Percentiles rank a stretch among this genome's conserved stretches.
phyloP scores from a whole-genome alignment of 2,797 vertebrate species.

The Siniperca obscura region DNA sequence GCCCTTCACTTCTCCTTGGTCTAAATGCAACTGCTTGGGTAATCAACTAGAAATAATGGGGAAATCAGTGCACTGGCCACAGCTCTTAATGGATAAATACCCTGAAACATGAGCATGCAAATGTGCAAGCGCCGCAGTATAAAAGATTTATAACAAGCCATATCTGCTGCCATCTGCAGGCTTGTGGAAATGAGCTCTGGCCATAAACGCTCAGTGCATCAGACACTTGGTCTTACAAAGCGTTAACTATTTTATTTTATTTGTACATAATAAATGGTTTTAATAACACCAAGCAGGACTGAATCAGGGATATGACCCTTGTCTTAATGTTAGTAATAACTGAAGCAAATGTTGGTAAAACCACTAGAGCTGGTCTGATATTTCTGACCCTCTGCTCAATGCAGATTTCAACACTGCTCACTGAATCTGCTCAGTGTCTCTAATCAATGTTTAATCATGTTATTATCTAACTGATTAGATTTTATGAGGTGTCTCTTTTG shows the following conservation, averaged over 20 bases:
- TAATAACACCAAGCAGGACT: conserved; percentile 34
- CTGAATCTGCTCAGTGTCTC: conserved; percentile 15
- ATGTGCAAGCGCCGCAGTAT: conserved; percentile 62
- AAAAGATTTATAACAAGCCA: conserved; percentile 72
- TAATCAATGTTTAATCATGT: conserved; percentile 33
- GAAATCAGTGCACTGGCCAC: conserved; percentile 75
- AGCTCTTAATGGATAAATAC: conserved; percentile 78
- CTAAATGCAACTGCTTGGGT: conserved; percentile 74
- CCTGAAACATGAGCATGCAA: conserved; percentile 73
- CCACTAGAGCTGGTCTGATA: conserved; percentile 8
- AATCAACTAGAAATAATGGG: conserved; percentile 80
- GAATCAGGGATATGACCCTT: conserved; percentile 26
- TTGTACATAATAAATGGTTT: conserved; percentile 56
- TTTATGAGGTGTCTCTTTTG: conserved; percentile 21
- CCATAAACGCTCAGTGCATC: conserved; percentile 51
- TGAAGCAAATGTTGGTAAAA: conserved; percentile 34
- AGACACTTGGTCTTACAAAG: conserved; percentile 54
- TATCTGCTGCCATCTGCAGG: conserved; percentile 69
- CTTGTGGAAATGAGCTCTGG: conserved; percentile 50
- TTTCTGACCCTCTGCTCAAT: conserved; percentile 24
- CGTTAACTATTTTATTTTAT: conserved; percentile 65
- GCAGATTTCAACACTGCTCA: conserved; percentile 32
- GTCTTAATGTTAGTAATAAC: conserved; percentile 31
- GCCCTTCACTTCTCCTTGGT: conserved; percentile 83
- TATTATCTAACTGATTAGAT: conserved; percentile 21